Percentiles rank a stretch among this genome's conserved stretches.
These are phyloP conservation scores for Malacoraja senta DNA, from an alignment of 2,797 vertebrate species.

Conservation along the genomic window DNA sequence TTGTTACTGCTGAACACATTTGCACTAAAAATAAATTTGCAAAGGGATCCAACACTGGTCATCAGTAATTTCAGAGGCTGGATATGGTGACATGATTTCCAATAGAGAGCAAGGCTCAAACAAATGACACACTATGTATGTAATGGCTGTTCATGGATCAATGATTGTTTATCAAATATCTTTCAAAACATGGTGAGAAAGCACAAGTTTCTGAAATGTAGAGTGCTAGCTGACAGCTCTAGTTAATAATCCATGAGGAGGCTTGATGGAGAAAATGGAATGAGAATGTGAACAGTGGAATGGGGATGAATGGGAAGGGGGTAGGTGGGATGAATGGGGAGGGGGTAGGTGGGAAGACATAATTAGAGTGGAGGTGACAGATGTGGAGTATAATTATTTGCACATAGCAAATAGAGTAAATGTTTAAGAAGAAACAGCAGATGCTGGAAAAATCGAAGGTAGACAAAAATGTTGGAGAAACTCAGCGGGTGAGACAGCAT, in stretches of 20 bases:
- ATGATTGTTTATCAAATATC: neutral
- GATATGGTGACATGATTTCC: neutral
- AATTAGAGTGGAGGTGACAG: too few species aligned
- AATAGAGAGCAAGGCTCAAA: neutral
- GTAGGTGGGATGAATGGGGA: neutral
- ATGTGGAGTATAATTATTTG: too few species aligned
- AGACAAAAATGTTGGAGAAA: too few species aligned
- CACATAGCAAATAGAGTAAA: too few species aligned
- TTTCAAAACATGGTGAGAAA: neutral
- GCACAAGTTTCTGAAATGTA: neutral
- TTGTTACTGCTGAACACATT: neutral
- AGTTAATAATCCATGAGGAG: too few species aligned
- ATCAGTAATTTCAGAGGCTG: neutral
- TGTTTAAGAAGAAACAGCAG: too few species aligned
- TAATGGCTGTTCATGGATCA: neutral
- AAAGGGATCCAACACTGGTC: neutral
- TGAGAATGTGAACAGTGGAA: neutral
- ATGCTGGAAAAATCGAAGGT: too few species aligned
- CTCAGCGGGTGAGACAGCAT: too few species aligned
- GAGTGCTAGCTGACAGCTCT: neutral
- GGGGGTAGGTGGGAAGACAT: neutral
- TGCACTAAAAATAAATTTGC: neutral
- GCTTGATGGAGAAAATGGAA: neutral
- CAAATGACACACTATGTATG: neutral
- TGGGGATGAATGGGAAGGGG: neutral